Conservation (phyloP, 2,113 vertebrate species). For the Channa argus region DNA sequence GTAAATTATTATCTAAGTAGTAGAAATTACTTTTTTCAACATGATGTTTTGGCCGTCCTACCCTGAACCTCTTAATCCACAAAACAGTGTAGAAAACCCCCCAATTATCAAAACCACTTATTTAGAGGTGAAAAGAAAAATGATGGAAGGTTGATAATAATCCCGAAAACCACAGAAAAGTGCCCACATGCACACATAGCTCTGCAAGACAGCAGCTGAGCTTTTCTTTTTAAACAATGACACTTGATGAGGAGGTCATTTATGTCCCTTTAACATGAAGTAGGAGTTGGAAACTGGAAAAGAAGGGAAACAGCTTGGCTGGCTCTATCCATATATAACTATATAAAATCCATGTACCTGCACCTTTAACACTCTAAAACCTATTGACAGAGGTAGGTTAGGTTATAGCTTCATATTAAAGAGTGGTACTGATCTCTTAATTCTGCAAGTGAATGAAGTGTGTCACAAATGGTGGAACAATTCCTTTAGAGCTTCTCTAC, state of each 20-base stretch:
- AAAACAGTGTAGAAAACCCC: conserved; percentile 5
- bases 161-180: background rate
- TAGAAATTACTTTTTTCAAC: background rate
- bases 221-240: background rate
- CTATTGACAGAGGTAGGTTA: background rate
- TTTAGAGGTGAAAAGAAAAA: conserved; percentile 10
- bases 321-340: background rate
- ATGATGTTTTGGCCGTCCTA: conserved; percentile 1
- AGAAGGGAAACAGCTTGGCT: background rate
- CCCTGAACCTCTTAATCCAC: conserved; percentile 4
- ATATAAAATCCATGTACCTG: background rate
- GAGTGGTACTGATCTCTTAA: too few relatives aligned
- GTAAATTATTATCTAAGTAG: conserved; percentile 1
- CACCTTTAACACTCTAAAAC: background rate
- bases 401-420: too few relatives aligned
- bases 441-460: too few relatives aligned
- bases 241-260: too few relatives aligned
- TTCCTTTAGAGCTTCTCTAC: too few relatives aligned
- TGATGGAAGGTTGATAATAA: background rate
- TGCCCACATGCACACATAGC: background rate
- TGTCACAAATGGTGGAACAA: too few relatives aligned
- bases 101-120: conserved; percentile 31
- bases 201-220: background rate
- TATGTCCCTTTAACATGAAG: too few relatives aligned
- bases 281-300: background rate